Evolutionary conservation across 2,797 vertebrate species (phyloP), one percentile per base, ranked within the genome.

Genomic region (Somateria mollissima): DNA sequence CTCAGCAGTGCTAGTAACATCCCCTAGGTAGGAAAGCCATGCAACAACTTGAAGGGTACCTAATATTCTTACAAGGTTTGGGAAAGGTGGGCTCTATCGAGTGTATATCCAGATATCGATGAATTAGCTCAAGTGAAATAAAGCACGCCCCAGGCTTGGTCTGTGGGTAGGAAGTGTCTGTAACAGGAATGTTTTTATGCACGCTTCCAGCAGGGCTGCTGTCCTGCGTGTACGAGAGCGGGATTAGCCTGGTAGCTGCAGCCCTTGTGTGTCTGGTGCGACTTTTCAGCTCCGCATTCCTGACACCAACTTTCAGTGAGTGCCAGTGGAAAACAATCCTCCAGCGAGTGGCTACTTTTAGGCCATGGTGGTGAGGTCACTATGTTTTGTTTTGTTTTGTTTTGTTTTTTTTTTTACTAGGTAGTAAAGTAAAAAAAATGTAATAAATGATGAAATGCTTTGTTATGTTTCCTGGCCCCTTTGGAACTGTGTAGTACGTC

Each of bases 401-500:
- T 41, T 16, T 41, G 7, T 41, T 41, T 41, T 41, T 16, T 43
- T 43, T 18, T 43, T 18, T 18, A 78, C 15, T 61, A 45, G 57
- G 39, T 22, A 78, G 54, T 80, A 73, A 51, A 58, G 75, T 47
- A 60, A 89, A 66, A 65, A n/a, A 65, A 72, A 70, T 10, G 10
- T 36, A 66, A 86, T 34, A 70, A 65, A 39, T 61, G 20, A 61
- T 56, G 0, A 84, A 92, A 13, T 41, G n/a, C 17, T 90, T 80
- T 56, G n/a, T 65, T 53, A 69, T 32, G 39, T 71, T 91, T 56
- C 78, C 25, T 56, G 36, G 13, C 20, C 5, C 51, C n/a, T 61
- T 82, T 47, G 34, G 41, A 87, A 61, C 10, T 16, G 3, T 10
- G 41, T 39, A 39, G 24, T 24, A 21, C 0, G 16, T 32, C 0